These are phyloP conservation scores for Lasioglossum albipes DNA, from an alignment of 1,140 invertebrate genomes.

Conservation along the genomic window DNA sequence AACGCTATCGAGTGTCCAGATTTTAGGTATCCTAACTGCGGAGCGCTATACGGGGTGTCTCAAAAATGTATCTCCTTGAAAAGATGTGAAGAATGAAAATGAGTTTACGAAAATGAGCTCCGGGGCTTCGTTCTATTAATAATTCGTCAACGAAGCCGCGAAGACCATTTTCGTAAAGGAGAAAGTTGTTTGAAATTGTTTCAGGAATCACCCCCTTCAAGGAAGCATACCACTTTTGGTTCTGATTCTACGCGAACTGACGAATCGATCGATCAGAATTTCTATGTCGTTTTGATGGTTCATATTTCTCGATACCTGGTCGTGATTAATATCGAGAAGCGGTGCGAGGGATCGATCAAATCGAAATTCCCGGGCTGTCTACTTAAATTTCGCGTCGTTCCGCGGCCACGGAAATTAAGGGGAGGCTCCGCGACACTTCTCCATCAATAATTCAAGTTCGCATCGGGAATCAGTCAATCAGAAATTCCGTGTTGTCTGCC, in stretches of 20 bases:
- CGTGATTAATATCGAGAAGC: neutral
- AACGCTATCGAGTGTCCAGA: no score
- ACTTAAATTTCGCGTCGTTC: neutral
- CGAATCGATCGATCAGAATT: neutral
- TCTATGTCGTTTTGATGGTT: neutral
- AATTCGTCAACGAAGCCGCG: no score
- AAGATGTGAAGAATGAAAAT: no score
- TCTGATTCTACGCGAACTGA: neutral
- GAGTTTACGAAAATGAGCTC: no score
- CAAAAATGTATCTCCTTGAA: no score
- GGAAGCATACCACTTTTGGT: no score
- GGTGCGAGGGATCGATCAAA: neutral
- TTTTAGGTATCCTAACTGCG: no score
- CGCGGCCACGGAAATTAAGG: neutral
- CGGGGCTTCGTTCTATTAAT: no score
- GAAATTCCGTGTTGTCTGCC: constrained; percentile 14
- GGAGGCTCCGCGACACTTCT: neutral
- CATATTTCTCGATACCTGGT: neutral
- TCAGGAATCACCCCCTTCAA: no score
- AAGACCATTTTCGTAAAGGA: no score
- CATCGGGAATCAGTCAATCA: neutral
- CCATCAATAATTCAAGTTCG: neutral
- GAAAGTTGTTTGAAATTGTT: no score
- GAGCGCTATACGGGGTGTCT: no score
- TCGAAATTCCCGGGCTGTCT: neutral